Conservation (phyloP, 2,113 vertebrate genomes). For the Sinocyclocheilus maitianheensis region DNA sequence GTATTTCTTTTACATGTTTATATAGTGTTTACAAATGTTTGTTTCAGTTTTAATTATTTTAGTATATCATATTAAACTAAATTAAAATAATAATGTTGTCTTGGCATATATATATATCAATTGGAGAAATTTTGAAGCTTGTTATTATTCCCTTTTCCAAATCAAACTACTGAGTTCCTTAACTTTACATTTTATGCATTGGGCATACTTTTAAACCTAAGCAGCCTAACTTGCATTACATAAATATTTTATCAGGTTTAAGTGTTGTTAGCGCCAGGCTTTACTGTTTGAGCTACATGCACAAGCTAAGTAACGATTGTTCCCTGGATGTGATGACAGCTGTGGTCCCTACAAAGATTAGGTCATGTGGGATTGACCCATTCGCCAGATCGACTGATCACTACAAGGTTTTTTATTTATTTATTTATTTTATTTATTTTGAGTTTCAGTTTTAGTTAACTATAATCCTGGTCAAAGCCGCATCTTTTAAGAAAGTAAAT, state of each 20-base stretch:
- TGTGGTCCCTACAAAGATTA: not conserved
- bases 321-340: not conserved
- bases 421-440: not conserved
- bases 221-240: not conserved
- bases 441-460: not conserved
- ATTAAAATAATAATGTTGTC: no score
- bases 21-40: no score
- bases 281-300: not conserved
- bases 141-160: not conserved
- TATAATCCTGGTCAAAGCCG: not conserved
- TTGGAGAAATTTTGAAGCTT: not conserved
- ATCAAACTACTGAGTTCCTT: not conserved
- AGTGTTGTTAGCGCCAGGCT: not conserved
- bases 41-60: no score
- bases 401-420: not conserved
- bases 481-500: not conserved
- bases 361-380: not conserved
- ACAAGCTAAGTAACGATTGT: not conserved
- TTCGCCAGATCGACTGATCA: not conserved
- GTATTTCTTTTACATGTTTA: no score
- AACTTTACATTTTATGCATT: not conserved
- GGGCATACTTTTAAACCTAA: not conserved
- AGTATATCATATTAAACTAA: no score
- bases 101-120: no score
- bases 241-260: not conserved